phyloP scores from a whole-genome alignment of 2,888 invertebrate genomes.

The Cataglyphis altisquamis region DNA sequence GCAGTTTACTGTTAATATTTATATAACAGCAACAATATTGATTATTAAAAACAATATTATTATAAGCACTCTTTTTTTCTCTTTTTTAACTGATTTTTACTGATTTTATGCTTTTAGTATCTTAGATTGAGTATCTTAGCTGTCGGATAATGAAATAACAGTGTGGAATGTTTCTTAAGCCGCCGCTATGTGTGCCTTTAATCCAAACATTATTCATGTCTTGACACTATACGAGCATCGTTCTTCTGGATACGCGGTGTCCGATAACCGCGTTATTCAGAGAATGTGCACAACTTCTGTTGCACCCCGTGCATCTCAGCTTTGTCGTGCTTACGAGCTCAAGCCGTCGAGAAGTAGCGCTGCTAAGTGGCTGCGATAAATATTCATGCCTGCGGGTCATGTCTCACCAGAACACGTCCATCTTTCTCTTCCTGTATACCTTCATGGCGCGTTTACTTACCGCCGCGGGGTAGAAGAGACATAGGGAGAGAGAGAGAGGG shows the following conservation, averaged over 20 bases:
- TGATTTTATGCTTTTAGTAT: background rate
- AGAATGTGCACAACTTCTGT: conserved; percentile 38
- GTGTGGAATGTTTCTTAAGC: background rate
- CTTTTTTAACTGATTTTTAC: background rate
- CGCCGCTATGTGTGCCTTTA: background rate
- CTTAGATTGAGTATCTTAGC: background rate
- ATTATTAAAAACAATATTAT: background rate
- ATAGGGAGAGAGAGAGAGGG: background rate
- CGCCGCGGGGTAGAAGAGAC: conserved; percentile 33
- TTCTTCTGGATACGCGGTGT: background rate
- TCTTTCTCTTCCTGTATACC: conserved; percentile 60
- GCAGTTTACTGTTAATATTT: background rate
- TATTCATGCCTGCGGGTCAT: conserved; percentile 72
- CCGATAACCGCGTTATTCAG: background rate
- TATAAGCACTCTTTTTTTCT: background rate
- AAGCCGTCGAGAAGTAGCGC: conserved; percentile 64
- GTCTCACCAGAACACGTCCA: conserved; percentile 56
- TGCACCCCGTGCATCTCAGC: conserved; percentile 40
- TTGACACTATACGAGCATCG: background rate
- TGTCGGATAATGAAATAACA: background rate
- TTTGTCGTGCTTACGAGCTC: conserved; percentile 50
- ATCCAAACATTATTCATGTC: background rate
- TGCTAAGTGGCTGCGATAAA: conserved; percentile 72
- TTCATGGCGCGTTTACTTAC: conserved; percentile 67
- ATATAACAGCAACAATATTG: background rate